phyloP scores from a whole-genome alignment of 2,888 invertebrate species.

The Scrobipalpa costella region DNA sequence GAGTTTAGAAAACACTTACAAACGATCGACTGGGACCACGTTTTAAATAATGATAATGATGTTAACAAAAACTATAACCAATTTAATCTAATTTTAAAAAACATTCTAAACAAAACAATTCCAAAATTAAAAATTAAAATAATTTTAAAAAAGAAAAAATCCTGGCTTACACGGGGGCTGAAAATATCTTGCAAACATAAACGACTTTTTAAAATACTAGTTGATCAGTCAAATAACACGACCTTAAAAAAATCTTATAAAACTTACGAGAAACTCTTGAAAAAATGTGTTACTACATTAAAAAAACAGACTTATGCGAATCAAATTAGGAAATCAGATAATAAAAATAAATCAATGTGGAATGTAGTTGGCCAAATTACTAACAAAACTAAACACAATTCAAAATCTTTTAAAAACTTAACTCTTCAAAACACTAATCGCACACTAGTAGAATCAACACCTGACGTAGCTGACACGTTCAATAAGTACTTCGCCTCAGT shows the following conservation, averaged over 20 bases:
- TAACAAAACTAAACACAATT: not conserved
- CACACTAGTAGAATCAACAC: not conserved
- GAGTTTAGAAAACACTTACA: not conserved
- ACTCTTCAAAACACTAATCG: not conserved
- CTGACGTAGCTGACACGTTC: not conserved
- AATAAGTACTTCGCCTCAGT: not conserved
- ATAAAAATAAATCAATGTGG: not conserved
- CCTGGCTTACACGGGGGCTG: not conserved
- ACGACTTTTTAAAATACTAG: not conserved
- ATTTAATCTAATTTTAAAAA: not conserved
- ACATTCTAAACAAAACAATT: not conserved
- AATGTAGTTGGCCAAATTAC: not conserved
- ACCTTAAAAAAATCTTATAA: not conserved
- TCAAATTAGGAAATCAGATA: not conserved
- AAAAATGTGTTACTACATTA: not conserved
- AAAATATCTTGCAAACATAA: no score
- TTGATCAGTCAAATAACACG: not conserved
- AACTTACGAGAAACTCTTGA: not conserved
- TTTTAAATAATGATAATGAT: not conserved
- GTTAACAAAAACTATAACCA: not conserved
- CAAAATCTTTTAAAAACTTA: not conserved
- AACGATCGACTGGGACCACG: not conserved
- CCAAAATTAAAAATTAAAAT: constrained; percentile 4
- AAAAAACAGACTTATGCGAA: not conserved
- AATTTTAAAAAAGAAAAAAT: not conserved